A percentile compares a stretch with the other conserved stretches of the same genome.
These are phyloP conservation scores for Celastrina argiolus DNA, from an alignment of 2,888 invertebrate genomes.

Conservation along the genomic window DNA sequence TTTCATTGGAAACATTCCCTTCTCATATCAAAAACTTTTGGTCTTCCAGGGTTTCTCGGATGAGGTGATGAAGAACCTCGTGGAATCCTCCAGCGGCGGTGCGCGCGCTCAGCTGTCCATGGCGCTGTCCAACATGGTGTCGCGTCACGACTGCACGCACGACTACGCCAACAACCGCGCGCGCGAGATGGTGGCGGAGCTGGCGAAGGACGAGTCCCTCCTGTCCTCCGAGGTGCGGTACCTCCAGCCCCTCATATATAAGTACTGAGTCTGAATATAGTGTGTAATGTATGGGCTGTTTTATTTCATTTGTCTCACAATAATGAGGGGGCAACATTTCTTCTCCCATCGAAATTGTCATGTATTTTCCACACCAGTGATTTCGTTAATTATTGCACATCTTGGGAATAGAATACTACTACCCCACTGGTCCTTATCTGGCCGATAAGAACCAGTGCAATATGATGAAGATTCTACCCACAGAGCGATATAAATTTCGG, in stretches of 20 bases:
- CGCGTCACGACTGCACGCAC: slow-evolving; percentile 77
- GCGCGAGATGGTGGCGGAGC: slow-evolving; percentile 71
- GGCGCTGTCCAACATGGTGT: slow-evolving; percentile 77
- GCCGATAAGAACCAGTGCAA: too few relatives aligned
- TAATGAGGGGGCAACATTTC: too few relatives aligned
- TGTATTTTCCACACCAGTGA: too few relatives aligned
- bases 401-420: too few relatives aligned
- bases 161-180: slow-evolving; percentile 78
- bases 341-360: too few relatives aligned
- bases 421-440: too few relatives aligned
- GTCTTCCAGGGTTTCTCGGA: slow-evolving; percentile 78
- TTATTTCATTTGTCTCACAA: too few relatives aligned
- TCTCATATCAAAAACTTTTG: not conserved
- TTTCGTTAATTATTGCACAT: too few relatives aligned
- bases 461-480: too few relatives aligned
- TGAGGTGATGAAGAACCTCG: slow-evolving; percentile 73
- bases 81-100: slow-evolving; percentile 75
- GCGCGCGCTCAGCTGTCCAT: slow-evolving; percentile 77
- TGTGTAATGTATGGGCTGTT: not conserved
- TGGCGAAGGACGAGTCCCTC: slow-evolving; percentile 76
- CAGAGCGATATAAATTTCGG: too few relatives aligned
- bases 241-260: slow-evolving; percentile 75
- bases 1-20: not conserved
- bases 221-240: slow-evolving; percentile 78
- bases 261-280: slow-evolving; percentile 38